phyloP scores from a whole-genome alignment of 2,113 vertebrate genomes.

The Zosterops japonicus region DNA sequence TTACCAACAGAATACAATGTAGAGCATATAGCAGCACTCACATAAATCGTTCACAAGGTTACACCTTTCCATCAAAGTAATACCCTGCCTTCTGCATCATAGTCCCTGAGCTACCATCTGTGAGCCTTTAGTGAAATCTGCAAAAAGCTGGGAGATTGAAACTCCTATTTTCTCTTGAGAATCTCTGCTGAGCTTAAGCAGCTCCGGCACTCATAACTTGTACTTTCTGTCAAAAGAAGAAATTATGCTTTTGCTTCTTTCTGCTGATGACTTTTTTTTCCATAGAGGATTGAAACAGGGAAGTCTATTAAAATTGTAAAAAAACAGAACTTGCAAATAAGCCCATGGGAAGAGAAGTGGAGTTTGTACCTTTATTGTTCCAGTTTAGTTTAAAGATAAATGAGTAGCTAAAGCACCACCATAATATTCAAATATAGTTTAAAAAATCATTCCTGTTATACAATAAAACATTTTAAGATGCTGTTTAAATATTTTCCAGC shows the following conservation, averaged over 20 bases:
- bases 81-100: background rate
- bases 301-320: background rate
- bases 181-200: background rate
- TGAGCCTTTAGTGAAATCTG: background rate
- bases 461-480: background rate
- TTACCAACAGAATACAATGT: background rate
- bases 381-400: background rate
- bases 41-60: conserved; percentile 3
- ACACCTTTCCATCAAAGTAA: conserved; percentile 8
- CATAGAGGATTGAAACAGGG: background rate
- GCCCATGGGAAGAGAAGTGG: background rate
- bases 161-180: background rate
- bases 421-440: background rate
- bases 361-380: background rate
- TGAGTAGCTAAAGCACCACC: background rate
- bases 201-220: background rate
- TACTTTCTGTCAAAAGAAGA: background rate
- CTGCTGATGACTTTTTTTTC: background rate
- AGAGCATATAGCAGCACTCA: background rate
- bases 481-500: background rate
- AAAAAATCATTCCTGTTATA: background rate
- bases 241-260: background rate
- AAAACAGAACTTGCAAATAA: background rate
- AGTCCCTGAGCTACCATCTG: background rate
- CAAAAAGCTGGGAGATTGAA: background rate